Conservation (phyloP, 2,888 invertebrate genomes). For the Erebia epiphron region DNA sequence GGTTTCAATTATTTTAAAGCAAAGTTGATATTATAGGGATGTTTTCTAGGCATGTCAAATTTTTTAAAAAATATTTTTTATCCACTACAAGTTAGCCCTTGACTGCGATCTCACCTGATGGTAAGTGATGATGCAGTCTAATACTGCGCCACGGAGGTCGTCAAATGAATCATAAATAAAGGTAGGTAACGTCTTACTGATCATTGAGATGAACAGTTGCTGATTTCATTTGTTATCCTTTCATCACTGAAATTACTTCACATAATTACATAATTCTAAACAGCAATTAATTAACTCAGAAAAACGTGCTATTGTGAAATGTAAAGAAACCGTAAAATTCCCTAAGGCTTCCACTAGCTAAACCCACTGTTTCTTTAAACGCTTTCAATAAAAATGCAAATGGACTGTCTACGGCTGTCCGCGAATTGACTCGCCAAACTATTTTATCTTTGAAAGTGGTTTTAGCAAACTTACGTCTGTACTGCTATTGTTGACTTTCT, state of each 20-base stretch:
- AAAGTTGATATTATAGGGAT: too few species aligned
- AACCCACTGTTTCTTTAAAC: conserved; percentile 73
- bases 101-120: too few species aligned
- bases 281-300: conserved; percentile 11
- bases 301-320: conserved; percentile 34
- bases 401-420: conserved; percentile 61
- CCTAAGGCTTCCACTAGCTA: conserved; percentile 38
- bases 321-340: conserved; percentile 40
- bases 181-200: too few species aligned
- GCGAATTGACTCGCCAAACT: conserved; percentile 62
- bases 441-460: conserved; percentile 63
- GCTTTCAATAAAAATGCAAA: conserved; percentile 78
- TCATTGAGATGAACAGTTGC: too few species aligned
- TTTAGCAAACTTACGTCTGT: conserved; percentile 49
- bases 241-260: not conserved
- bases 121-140: too few species aligned
- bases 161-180: too few species aligned
- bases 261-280: not conserved
- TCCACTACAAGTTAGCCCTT: too few species aligned
- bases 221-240: not conserved
- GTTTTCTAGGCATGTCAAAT: too few species aligned
- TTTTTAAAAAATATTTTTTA: too few species aligned
- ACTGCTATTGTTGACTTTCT: conserved; percentile 18
- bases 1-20: too few species aligned
- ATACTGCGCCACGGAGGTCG: too few species aligned